Percentiles rank a stretch among this genome's conserved stretches.
Conservation (phyloP, 2,113 vertebrate species). For the Leuciscus idus region DNA sequence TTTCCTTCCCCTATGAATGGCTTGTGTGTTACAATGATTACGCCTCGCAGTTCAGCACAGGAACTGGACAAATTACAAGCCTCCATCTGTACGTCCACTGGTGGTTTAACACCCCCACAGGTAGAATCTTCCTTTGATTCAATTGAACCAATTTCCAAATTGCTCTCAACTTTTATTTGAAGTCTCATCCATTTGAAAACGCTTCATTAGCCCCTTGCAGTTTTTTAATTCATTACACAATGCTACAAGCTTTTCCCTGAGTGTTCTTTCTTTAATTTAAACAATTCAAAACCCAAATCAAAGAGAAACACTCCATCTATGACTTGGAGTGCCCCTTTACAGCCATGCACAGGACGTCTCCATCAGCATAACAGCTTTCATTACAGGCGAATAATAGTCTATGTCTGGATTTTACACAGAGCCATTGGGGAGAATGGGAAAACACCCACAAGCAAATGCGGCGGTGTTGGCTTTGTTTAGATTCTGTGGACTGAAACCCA, state of each 20-base stretch:
- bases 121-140: constrained; percentile 13
- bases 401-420: constrained; percentile 64
- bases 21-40: constrained; percentile 39
- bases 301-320: constrained; percentile 47
- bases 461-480: constrained; percentile 64
- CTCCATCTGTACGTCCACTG: constrained; percentile 32
- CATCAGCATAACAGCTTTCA: constrained; percentile 52
- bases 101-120: not conserved
- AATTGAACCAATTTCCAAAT: constrained; percentile 26
- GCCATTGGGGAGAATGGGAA: constrained; percentile 56
- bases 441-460: constrained; percentile 71
- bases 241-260: not conserved
- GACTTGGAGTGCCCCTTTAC: constrained; percentile 44
- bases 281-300: constrained; percentile 41
- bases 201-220: not conserved
- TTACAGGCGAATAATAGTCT: constrained; percentile 64
- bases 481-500: constrained; percentile 63
- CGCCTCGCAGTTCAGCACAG: constrained; percentile 14
- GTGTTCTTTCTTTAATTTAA: constrained; percentile 56
- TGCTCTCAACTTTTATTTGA: not conserved
- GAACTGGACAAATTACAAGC: constrained; percentile 38
- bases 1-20: not conserved
- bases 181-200: not conserved
- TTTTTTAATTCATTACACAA: not conserved
- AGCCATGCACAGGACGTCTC: not conserved